Conservation (phyloP, 2,113 vertebrate genomes). For the Pygathrix nemaeus region DNA sequence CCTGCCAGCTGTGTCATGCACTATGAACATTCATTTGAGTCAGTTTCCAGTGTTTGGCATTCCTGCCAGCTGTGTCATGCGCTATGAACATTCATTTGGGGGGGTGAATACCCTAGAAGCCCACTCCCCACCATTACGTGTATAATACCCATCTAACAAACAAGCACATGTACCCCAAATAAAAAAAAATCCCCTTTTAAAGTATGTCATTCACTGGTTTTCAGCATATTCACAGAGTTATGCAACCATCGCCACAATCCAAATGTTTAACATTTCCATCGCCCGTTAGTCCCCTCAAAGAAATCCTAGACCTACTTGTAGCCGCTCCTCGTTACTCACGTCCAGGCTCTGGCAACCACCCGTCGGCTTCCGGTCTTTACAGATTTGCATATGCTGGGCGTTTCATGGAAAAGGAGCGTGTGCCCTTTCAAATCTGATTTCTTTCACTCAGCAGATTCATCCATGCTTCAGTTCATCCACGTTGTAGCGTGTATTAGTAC, state of each 20-base stretch:
- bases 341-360: background rate
- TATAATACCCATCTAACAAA: no score
- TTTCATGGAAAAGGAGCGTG: background rate
- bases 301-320: background rate
- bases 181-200: background rate
- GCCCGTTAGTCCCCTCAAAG: background rate
- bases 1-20: no score
- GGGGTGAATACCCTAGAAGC: no score
- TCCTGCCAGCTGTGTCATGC: no score
- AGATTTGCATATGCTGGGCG: background rate
- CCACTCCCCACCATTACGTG: no score
- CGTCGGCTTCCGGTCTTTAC: rapidly evolving
- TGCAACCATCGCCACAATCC: background rate
- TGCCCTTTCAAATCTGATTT: background rate
- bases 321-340: background rate
- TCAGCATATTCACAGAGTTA: background rate
- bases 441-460: background rate
- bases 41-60: no score
- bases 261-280: background rate
- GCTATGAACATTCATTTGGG: no score
- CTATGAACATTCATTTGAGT: no score
- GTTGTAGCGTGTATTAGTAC: background rate
- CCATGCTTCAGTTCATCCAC: background rate
- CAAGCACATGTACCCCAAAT: no score
- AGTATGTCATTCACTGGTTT: background rate